These are phyloP conservation scores for Pachycephus smyrnensis DNA, from an alignment of 2,888 invertebrate species.

Conservation along the genomic window DNA sequence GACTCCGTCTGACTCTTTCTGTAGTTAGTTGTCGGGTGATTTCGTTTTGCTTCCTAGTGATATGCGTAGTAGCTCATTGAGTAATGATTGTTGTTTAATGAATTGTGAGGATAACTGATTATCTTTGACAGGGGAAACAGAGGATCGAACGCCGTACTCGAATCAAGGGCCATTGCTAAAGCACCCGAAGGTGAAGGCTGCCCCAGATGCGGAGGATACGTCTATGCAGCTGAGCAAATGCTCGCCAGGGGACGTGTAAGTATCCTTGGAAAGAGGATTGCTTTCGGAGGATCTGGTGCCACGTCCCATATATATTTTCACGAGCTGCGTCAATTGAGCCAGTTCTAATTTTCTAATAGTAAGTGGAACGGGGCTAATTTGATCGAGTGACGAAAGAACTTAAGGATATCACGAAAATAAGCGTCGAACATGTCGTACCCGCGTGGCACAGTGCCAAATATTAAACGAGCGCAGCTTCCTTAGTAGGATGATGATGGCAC, in stretches of 20 bases:
- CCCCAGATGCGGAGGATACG: constrained; percentile 89
- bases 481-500: neutral
- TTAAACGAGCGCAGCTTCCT: neutral
- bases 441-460: neutral
- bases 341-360: neutral
- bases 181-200: constrained; percentile 89
- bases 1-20: neutral
- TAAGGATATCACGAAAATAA: neutral
- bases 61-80: neutral
- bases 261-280: constrained; percentile 35
- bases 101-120: constrained; percentile 12
- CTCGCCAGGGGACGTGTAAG: constrained; percentile 89
- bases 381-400: neutral
- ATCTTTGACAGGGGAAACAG: constrained; percentile 51
- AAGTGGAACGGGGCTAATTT: neutral
- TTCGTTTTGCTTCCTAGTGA: neutral
- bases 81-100: neutral
- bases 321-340: neutral
- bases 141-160: constrained; percentile 71
- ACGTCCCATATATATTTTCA: neutral
- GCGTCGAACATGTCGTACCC: neutral
- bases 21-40: neutral
- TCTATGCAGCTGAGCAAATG: constrained; percentile 94
- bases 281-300: neutral
- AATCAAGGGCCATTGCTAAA: constrained; percentile 80